These are phyloP conservation scores for Drosophila setosimentum DNA, from an alignment of 2,888 invertebrate genomes.

Conservation along the genomic window DNA sequence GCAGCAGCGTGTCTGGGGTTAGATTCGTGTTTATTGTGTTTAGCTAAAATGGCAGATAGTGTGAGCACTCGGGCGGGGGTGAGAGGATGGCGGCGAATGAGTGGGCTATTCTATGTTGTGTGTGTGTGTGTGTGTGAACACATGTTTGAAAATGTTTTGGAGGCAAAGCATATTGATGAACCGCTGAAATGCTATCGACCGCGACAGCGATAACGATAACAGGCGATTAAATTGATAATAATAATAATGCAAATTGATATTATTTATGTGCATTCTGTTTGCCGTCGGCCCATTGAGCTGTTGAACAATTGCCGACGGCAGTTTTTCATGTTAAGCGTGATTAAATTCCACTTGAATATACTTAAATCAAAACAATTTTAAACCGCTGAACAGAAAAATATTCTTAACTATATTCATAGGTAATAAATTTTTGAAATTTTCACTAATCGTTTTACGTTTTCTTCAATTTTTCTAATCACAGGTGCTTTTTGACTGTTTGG, in stretches of 20 bases:
- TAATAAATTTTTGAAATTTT: background rate
- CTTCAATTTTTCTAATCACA: constrained; percentile 60
- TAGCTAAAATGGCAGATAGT: constrained; percentile 9
- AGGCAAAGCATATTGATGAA: constrained; percentile 15
- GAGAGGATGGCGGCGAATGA: background rate
- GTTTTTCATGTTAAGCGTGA: background rate
- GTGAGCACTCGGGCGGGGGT: background rate
- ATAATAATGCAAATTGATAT: background rate
- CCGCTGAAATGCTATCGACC: constrained; percentile 23
- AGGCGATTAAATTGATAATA: constrained; percentile 1
- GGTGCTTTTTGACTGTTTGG: constrained; percentile 86
- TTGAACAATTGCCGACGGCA: constrained; percentile 40
- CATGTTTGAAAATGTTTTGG: constrained; percentile 47
- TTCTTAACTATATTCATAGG: background rate
- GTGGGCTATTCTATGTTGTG: constrained; percentile 16
- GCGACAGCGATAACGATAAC: constrained; percentile 50
- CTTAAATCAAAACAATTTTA: background rate
- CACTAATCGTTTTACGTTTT: constrained; percentile 25
- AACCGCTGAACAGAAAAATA: background rate
- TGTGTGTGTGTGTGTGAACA: constrained; percentile 15
- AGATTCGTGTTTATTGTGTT: constrained; percentile 42
- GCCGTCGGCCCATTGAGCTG: constrained; percentile 39
- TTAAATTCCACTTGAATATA: background rate
- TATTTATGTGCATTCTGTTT: background rate
- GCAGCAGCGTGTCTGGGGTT: constrained; percentile 46